Evolutionary conservation across 1,140 invertebrate genomes (phyloP).

Genomic region (Wiebesia pumilae): DNA sequence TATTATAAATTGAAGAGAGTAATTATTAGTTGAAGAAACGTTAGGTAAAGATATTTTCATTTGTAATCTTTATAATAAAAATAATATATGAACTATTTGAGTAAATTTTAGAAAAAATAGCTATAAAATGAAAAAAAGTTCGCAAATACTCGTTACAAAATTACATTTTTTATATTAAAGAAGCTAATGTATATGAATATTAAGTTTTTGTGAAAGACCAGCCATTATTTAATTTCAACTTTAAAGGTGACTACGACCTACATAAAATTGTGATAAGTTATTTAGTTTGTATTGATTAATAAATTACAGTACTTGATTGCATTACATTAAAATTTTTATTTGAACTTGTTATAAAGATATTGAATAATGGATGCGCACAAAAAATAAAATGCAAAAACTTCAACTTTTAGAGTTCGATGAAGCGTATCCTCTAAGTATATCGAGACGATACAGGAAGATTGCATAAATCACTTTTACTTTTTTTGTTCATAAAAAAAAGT

Average conservation of each 20-base stretch:
- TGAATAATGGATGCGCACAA: neutral
- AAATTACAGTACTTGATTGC: neutral
- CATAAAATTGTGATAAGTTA: neutral
- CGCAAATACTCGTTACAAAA: too few relatives aligned
- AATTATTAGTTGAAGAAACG: too few relatives aligned
- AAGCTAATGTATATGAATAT: too few relatives aligned
- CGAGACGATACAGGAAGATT: neutral
- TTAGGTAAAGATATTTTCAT: too few relatives aligned
- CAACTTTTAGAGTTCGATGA: neutral
- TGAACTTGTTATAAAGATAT: neutral
- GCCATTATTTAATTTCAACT: neutral
- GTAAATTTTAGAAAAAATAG: too few relatives aligned
- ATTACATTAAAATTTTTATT: neutral
- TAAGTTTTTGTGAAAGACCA: too few relatives aligned
- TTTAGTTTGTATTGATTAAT: neutral
- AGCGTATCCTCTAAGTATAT: neutral
- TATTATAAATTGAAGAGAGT: too few relatives aligned
- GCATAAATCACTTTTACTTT: neutral
- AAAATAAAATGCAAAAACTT: neutral
- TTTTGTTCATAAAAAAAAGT: neutral
- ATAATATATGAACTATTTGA: too few relatives aligned
- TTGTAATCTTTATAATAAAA: too few relatives aligned
- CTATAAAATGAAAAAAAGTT: too few relatives aligned
- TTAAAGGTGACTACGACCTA: neutral
- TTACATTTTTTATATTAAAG: too few relatives aligned